Evolutionary conservation across 2,797 vertebrate species (phyloP), one percentile per base, ranked within the genome.

Genomic region (Tachyglossus aculeatus): DNA sequence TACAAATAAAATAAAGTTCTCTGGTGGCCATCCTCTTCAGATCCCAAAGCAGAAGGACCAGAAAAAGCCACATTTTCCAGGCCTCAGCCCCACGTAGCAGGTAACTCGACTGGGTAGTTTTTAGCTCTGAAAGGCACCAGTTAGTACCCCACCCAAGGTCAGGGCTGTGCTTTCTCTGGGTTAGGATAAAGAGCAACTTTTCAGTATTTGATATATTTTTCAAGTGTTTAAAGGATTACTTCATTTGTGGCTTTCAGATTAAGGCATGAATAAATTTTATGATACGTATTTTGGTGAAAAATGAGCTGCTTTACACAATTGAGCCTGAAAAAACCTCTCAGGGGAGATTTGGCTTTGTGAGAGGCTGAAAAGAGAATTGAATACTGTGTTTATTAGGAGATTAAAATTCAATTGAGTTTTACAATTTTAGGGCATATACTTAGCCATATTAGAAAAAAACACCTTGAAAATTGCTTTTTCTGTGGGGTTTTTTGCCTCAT

Each of bases 351-450:
- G 24, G 72, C 78, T 87, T 64, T 53, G 81, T 66, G 73, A 73
- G 77, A 77, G 58, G 80, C 78, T 75, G 80, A 73, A 77, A 72
- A 51, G 27, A 68, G 51, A 83, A 85, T 69, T 79, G 69, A 63
- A 59, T 78, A 71, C 62, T 36, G 48, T 44, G 78, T 57, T 85
- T 82, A 82, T 63, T 69, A 78, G 74, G 61, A 69, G 85, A 84
- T 84, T 86, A 86, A 87, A 86, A 81, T 78, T 85, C 76, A 87
- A 66, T 62, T 40, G 47, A 82, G 64, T 63, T 65, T 83, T 82
- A 52, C 79, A 67, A 67, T 84, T 87, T 74, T 78, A 54, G 27
- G 72, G n/a, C n/a, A n/a, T n/a, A n/a, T n/a, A 52, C 59, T 79
- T 63, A 56, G 71, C 1, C 24, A 13, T 55, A 29, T 36, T 70